Percentiles rank a stretch among this genome's conserved stretches.
Conservation (phyloP, 64 coral and sea anemone genomes). For the Pachyseris speciosa region DNA sequence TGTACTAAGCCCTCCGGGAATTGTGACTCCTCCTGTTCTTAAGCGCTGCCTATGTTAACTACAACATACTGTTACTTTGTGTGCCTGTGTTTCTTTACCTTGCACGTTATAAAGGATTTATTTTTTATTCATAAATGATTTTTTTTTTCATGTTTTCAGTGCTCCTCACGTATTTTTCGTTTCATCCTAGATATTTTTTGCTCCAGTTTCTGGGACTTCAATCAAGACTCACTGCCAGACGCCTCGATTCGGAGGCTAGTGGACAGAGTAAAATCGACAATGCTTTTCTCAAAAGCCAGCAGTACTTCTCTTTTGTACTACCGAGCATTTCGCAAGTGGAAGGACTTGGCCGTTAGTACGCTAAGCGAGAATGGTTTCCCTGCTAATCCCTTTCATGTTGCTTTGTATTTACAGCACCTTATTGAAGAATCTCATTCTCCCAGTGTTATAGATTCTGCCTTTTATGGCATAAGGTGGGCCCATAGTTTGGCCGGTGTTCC, state of each 20-base stretch:
- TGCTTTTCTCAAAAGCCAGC: constrained; percentile 5
- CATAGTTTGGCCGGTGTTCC: constrained; percentile 3
- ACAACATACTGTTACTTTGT: no score
- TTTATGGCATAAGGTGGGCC: constrained; percentile 36
- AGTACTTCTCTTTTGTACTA: background rate
- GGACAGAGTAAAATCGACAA: background rate
- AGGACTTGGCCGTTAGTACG: background rate
- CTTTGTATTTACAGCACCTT: no score
- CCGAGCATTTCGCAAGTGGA: background rate
- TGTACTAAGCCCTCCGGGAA: background rate
- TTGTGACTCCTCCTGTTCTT: background rate
- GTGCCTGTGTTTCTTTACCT: no score
- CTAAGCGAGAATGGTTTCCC: constrained; percentile 6
- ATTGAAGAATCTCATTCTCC: constrained; percentile 16
- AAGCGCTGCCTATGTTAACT: background rate
- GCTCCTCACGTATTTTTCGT: no score
- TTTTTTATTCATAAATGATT: no score
- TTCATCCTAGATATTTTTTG: background rate
- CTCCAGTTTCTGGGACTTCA: background rate
- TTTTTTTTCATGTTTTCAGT: no score
- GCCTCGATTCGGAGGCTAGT: background rate
- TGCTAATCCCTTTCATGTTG: no score
- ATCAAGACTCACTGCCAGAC: background rate
- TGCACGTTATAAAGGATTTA: no score
- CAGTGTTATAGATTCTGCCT: constrained; percentile 21